A percentile compares a stretch with the other conserved stretches of the same genome.
Conservation (phyloP, 2,888 invertebrate species). For the Spilarctia lutea region DNA sequence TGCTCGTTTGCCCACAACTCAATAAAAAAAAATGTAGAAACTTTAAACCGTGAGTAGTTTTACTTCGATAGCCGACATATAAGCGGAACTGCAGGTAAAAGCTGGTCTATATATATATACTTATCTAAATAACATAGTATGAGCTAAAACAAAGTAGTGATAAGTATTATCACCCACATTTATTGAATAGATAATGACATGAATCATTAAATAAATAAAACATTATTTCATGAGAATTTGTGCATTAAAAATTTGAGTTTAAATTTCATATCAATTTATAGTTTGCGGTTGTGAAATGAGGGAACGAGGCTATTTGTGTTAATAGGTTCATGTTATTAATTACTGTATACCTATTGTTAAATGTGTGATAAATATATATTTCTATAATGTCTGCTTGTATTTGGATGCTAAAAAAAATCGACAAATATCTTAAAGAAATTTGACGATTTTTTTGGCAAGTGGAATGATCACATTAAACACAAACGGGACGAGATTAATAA, state of each 20-base stretch:
- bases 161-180: neutral
- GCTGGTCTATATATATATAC: neutral
- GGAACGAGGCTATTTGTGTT: slow-evolving; percentile 23
- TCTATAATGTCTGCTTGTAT: neutral
- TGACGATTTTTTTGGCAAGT: too few species aligned
- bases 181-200: slow-evolving; percentile 1
- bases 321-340: neutral
- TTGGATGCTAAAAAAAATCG: neutral
- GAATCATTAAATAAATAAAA: slow-evolving; percentile 4
- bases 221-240: slow-evolving; percentile 20
- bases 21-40: too few species aligned
- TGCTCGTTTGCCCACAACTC: too few species aligned
- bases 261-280: slow-evolving; percentile 26
- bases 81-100: too few species aligned
- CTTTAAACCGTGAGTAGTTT: too few species aligned
- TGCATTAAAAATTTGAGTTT: slow-evolving; percentile 21
- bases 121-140: neutral
- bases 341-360: neutral
- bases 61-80: too few species aligned
- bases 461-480: too few species aligned
- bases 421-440: too few species aligned
- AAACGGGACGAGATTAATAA: too few species aligned
- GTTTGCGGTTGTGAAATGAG: neutral
- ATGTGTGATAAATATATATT: neutral
- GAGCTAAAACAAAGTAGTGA: neutral